Conservation (phyloP, 1,140 invertebrate genomes). For the Eupristina koningsbergeri region DNA sequence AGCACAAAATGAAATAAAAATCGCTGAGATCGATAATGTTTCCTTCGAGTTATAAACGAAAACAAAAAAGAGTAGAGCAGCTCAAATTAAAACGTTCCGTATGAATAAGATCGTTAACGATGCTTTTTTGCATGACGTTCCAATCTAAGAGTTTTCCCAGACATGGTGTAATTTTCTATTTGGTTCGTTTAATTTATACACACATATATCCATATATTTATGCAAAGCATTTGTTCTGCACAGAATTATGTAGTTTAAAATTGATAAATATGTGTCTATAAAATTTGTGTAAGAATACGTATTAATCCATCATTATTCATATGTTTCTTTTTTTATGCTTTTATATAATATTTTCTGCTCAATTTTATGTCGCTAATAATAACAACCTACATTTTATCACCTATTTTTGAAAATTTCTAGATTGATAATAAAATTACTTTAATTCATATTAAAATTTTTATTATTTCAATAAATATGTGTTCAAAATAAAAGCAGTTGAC, state of each 20-base stretch:
- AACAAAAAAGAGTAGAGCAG: conserved; percentile 3
- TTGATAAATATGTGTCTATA: not conserved
- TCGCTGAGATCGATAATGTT: not conserved
- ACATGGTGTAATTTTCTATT: conserved; percentile 50
- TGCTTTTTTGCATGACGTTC: conserved; percentile 7
- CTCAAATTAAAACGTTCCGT: conserved; percentile 59
- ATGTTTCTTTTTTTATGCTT: too few relatives aligned
- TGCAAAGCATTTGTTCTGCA: conserved; percentile 38
- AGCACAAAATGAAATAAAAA: not conserved
- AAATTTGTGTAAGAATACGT: not conserved
- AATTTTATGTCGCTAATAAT: too few relatives aligned
- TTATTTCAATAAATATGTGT: too few relatives aligned
- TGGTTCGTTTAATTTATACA: conserved; percentile 58
- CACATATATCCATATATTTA: too few relatives aligned
- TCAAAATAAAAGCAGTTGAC: too few relatives aligned
- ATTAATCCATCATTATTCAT: not conserved
- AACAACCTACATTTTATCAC: too few relatives aligned
- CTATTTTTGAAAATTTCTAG: too few relatives aligned
- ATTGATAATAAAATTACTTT: too few relatives aligned
- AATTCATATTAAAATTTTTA: too few relatives aligned
- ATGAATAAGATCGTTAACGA: conserved; percentile 63
- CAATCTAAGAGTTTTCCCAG: not conserved
- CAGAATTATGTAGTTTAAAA: too few relatives aligned
- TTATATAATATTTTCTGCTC: too few relatives aligned
- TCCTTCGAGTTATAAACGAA: not conserved